Evolutionary conservation across 2,797 vertebrate species (phyloP).

Genomic region (Iguana delicatissima): DNA sequence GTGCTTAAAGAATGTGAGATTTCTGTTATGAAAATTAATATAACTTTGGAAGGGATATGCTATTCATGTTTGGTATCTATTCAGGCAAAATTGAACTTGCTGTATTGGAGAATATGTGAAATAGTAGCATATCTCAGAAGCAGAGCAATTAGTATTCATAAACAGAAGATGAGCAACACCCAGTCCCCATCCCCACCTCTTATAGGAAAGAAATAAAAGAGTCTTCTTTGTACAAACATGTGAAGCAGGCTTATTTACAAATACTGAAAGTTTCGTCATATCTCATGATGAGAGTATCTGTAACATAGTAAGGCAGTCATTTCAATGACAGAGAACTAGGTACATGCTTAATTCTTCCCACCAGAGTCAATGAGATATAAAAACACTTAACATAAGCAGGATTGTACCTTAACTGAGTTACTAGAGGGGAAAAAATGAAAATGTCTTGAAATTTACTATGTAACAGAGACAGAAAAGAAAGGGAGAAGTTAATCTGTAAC

Average conservation of each 20-base stretch:
- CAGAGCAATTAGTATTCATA: too few species aligned
- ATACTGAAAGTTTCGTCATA: too few species aligned
- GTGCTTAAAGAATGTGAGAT: neutral
- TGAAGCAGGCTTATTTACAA: too few species aligned
- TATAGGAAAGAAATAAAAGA: too few species aligned
- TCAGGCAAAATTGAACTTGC: neutral
- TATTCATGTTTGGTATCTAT: neutral
- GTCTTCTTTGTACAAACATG: too few species aligned
- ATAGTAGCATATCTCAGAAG: too few species aligned
- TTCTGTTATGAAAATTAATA: neutral
- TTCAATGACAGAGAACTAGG: neutral
- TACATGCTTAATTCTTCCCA: neutral
- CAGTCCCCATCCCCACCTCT: too few species aligned
- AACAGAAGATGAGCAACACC: too few species aligned
- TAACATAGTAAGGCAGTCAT: neutral
- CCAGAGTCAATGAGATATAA: neutral
- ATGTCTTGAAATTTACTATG: constrained; percentile 3
- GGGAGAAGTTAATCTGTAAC: neutral
- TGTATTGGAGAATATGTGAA: too few species aligned
- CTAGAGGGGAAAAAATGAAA: neutral
- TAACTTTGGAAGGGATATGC: neutral
- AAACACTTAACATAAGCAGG: neutral
- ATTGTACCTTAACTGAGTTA: neutral
- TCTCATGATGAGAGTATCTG: too few species aligned
- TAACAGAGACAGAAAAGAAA: neutral